A percentile compares a stretch with the other conserved stretches of the same genome.
phyloP scores from a whole-genome alignment of 2,797 vertebrate genomes.

The Parauchenoglanis ngamensis region DNA sequence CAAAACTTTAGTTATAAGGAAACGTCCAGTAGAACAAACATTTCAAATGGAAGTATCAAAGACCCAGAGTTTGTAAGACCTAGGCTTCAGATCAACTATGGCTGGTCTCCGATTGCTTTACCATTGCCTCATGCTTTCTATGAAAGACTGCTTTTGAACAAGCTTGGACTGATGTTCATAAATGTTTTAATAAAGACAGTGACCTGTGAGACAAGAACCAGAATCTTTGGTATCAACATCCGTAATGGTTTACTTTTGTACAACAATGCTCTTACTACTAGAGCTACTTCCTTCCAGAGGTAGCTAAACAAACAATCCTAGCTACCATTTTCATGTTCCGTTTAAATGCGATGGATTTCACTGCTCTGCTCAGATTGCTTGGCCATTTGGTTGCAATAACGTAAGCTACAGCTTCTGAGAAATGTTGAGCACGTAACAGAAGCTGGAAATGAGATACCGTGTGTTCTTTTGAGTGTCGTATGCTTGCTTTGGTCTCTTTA shows the following conservation, averaged over 20 bases:
- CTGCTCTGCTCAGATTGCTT: neutral
- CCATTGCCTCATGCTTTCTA: neutral
- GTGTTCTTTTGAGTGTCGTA: neutral
- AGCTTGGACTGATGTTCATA: neutral
- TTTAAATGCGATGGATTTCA: neutral
- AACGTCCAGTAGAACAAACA: neutral
- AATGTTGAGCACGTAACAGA: neutral
- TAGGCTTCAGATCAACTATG: neutral
- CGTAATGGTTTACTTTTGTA: neutral
- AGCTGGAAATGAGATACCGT: neutral
- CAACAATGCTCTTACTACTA: neutral
- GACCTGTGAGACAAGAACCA: neutral
- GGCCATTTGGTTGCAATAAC: neutral
- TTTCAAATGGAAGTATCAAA: neutral
- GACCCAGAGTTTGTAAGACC: no score
- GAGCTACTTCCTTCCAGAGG: neutral
- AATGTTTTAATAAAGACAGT: neutral
- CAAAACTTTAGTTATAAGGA: neutral
- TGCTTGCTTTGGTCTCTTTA: neutral
- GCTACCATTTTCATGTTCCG: neutral
- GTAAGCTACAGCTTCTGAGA: neutral
- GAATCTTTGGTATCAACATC: neutral
- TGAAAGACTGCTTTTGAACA: neutral
- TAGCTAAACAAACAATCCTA: neutral
- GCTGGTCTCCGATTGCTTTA: neutral